Percentiles rank a stretch among this genome's conserved stretches.
These are phyloP conservation scores for Clarias gariepinus DNA, from an alignment of 2,113 vertebrate species.

Conservation along the genomic window DNA sequence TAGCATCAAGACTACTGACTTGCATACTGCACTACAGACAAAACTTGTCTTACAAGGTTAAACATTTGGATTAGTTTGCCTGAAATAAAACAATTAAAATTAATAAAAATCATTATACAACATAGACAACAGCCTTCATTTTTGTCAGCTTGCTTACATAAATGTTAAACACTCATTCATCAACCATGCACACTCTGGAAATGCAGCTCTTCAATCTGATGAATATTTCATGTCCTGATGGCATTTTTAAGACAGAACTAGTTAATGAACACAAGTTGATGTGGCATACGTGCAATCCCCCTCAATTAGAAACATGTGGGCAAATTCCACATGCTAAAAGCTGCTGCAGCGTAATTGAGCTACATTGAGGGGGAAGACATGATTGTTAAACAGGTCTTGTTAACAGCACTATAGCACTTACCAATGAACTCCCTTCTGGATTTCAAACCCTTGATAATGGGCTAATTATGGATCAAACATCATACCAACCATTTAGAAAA, in stretches of 20 bases:
- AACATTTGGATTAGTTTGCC: background rate
- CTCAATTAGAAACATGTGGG: slow-evolving; percentile 73
- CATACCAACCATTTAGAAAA: slow-evolving; percentile 53
- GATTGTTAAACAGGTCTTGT: slow-evolving; percentile 80
- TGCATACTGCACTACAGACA: background rate
- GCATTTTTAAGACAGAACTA: slow-evolving; percentile 78
- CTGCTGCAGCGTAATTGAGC: slow-evolving; percentile 73
- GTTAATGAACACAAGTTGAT: slow-evolving; percentile 80
- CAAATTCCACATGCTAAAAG: slow-evolving; percentile 77
- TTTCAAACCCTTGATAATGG: slow-evolving; percentile 71
- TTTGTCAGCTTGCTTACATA: background rate
- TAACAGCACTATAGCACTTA: slow-evolving; percentile 79
- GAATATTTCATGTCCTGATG: slow-evolving; percentile 80
- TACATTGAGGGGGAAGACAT: slow-evolving; percentile 72
- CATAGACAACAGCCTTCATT: background rate
- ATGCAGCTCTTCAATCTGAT: slow-evolving; percentile 58
- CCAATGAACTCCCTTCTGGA: slow-evolving; percentile 68
- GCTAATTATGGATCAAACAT: slow-evolving; percentile 64
- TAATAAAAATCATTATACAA: background rate
- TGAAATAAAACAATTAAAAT: background rate
- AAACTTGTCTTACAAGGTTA: background rate
- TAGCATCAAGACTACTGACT: background rate
- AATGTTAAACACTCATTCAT: slow-evolving; percentile 17
- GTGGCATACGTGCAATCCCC: slow-evolving; percentile 77
- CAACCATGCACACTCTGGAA: slow-evolving; percentile 24